Evolutionary conservation across 2,888 invertebrate genomes (phyloP).

Genomic region (Epistrophella euchroma): DNA sequence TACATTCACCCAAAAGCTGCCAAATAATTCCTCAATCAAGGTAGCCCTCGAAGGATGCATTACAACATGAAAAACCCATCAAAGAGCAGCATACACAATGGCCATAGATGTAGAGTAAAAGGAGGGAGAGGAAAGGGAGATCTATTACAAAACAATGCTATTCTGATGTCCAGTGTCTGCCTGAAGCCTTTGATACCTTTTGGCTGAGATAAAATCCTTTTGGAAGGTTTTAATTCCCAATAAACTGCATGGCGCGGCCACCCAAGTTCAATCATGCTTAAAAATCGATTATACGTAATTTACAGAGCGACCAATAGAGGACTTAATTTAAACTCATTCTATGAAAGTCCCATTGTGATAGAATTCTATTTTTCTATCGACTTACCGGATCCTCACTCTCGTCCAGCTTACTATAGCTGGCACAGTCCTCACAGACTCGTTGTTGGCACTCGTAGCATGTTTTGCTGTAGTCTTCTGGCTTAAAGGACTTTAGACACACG

Average conservation of each 20-base stretch:
- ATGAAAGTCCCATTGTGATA: not conserved
- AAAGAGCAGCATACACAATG: not conserved
- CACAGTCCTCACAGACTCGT: constrained; percentile 96
- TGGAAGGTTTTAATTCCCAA: not conserved
- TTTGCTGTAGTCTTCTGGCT: constrained; percentile 94
- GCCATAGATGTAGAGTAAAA: not conserved
- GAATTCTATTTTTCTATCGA: constrained; percentile 53
- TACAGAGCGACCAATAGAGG: not conserved
- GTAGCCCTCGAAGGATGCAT: not conserved
- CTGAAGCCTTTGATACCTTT: not conserved
- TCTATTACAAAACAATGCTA: constrained; percentile 14
- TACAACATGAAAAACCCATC: not conserved
- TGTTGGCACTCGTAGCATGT: constrained; percentile 96
- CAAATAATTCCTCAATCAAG: not conserved
- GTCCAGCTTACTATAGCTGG: constrained; percentile 94
- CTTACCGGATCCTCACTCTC: constrained; percentile 92
- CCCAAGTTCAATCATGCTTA: not conserved
- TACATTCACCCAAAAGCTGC: not conserved
- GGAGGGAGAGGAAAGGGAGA: not conserved
- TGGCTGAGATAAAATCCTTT: constrained; percentile 16
- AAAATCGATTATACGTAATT: constrained; percentile 17
- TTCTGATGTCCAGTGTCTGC: not conserved
- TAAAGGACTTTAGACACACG: constrained; percentile 94
- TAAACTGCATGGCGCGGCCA: not conserved
- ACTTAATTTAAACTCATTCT: not conserved